These are phyloP conservation scores for Rhodeus uyekii DNA, from an alignment of 2,797 vertebrate genomes.

Conservation along the genomic window DNA sequence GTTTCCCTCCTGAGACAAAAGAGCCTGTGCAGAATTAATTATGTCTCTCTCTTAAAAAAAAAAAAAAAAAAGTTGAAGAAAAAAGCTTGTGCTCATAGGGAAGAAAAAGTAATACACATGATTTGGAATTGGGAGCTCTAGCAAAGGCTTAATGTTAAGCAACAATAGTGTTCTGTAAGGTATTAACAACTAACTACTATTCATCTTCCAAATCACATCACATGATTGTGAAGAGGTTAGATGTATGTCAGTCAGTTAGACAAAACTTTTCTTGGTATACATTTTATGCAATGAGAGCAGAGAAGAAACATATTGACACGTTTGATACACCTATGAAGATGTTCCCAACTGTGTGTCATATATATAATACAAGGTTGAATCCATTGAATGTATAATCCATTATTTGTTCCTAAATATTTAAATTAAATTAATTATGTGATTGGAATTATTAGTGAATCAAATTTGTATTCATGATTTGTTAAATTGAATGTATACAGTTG, in stretches of 20 bases:
- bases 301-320: not conserved
- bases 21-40: conserved; percentile 47
- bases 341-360: not conserved
- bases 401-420: not conserved
- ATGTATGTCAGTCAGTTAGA: not conserved
- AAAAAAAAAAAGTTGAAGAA: not conserved
- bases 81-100: conserved; percentile 1
- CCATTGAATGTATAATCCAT: not conserved
- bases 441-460: not conserved
- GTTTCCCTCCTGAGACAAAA: conserved; percentile 49
- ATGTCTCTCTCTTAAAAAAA: conserved; percentile 32
- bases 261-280: not conserved
- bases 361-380: not conserved
- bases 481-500: not conserved
- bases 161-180: not conserved
- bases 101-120: conserved; percentile 8
- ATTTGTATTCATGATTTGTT: not conserved
- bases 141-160: conserved; percentile 10
- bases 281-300: not conserved
- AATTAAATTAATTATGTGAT: not conserved
- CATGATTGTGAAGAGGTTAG: not conserved
- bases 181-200: conserved; percentile 10
- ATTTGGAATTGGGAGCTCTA: conserved; percentile 18
- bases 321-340: not conserved
- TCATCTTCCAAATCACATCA: not conserved